phyloP scores from a whole-genome alignment of 2,113 vertebrate genomes.

The Chamaea fasciata region DNA sequence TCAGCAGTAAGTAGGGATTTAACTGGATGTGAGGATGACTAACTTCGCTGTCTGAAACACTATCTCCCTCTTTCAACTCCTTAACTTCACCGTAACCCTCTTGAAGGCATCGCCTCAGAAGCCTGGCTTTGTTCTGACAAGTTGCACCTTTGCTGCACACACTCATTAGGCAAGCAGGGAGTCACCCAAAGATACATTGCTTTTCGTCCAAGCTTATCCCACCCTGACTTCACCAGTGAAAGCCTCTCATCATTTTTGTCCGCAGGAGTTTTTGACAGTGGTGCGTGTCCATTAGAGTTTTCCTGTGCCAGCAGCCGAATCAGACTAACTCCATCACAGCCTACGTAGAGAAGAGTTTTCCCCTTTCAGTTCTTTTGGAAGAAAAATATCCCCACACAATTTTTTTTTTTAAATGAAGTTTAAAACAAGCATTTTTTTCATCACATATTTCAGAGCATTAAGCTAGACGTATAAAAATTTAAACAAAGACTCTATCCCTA shows the following conservation, averaged over 20 bases:
- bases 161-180: not conserved
- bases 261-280: conserved; percentile 16
- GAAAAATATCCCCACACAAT: not conserved
- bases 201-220: conserved; percentile 6
- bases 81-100: not conserved
- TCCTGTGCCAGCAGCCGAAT: not conserved
- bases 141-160: not conserved
- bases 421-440: not conserved
- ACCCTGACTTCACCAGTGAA: not conserved
- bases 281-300: not conserved
- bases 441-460: not conserved
- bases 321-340: not conserved
- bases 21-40: conserved; percentile 11
- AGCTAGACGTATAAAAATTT: not conserved
- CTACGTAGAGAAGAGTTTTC: fast-evolving
- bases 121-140: conserved; percentile 35
- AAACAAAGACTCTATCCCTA: conserved; percentile 4
- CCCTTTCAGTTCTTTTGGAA: not conserved
- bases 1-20: not conserved
- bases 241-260: not conserved
- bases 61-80: conserved; percentile 14
- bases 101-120: not conserved
- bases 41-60: conserved; percentile 23
- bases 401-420: not conserved
- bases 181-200: not conserved